Evolutionary conservation across 1,140 invertebrate genomes (phyloP).

Genomic region (Hypsibius dujardini): DNA sequence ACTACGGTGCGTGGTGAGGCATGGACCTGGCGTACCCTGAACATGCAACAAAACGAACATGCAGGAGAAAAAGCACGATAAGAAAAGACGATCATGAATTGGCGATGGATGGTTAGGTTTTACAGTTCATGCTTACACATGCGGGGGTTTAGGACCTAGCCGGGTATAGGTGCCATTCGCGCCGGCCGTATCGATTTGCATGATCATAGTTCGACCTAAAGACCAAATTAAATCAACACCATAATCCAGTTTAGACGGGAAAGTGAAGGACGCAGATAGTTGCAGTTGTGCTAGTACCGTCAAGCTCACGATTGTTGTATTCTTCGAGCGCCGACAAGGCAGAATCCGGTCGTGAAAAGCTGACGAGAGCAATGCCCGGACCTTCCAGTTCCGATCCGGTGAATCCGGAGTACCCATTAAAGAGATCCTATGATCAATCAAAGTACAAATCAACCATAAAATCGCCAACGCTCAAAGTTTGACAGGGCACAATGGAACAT

Average conservation of each 20-base stretch:
- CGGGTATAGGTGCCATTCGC: background rate
- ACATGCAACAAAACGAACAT: too few relatives aligned
- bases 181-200: background rate
- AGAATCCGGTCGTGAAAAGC: background rate
- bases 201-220: background rate
- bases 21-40: too few relatives aligned
- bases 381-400: background rate
- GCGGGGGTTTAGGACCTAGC: background rate
- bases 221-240: background rate
- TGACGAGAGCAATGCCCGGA: background rate
- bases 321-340: background rate
- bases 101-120: background rate
- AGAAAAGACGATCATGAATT: too few relatives aligned
- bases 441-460: background rate
- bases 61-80: too few relatives aligned
- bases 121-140: background rate
- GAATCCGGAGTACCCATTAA: background rate
- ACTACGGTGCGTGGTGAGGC: too few relatives aligned
- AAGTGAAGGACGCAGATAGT: background rate
- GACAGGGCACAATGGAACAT: background rate
- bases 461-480: background rate
- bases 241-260: background rate
- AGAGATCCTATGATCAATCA: background rate
- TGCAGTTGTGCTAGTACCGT: background rate
- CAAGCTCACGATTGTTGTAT: slow-evolving; percentile 1